Evolutionary conservation across 2,888 invertebrate species (phyloP), one percentile per base, ranked within the genome.

Genomic region (Sericinus montela): DNA sequence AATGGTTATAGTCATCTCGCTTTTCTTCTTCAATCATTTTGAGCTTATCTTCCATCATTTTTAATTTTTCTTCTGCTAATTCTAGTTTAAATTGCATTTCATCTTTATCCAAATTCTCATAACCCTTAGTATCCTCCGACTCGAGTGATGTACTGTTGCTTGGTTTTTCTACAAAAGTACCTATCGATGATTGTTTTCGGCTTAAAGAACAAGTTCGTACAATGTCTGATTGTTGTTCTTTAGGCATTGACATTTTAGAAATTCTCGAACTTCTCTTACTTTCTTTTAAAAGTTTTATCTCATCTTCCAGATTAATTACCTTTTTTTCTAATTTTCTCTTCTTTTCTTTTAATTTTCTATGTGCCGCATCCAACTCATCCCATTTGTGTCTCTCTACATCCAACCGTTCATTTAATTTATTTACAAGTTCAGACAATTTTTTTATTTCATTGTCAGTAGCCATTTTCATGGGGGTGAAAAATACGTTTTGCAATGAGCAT

Each of bases 21-120:
- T 93, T 91, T 62, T 93, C 93, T 54, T 91, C 90, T 58, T 91
- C 91, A 28, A 92, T 84, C 67, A 92, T 91, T 62, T 90, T 90
- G 32, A 93, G 67, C 65, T 91, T 89, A 35, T 91, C 91, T 65
- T 91, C 91, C 67, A 93, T 75, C 13, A 92, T 91, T 66, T 92
- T 91, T 35, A 92, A 82, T 60, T 92, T 92, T 71, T 94, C 93
- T 61, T 93, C 91, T 0, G 93, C 88, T 46, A 94, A 71, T 65
- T 92, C 92, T 45, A 93, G 67, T 62, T 80, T 88, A 56, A 69
- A 87, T 65, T 75, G 83, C 8, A 88, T 60, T 46, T 81, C 85
- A 23, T 86, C 86, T 63, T 73, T 81, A 40, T 85, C 85, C 5
- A 83, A 56, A 36, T 48, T 46, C n/a, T 81, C 82, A 16, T 68